Conservation (phyloP, 2,797 vertebrate species). For the Ispidina picta region DNA sequence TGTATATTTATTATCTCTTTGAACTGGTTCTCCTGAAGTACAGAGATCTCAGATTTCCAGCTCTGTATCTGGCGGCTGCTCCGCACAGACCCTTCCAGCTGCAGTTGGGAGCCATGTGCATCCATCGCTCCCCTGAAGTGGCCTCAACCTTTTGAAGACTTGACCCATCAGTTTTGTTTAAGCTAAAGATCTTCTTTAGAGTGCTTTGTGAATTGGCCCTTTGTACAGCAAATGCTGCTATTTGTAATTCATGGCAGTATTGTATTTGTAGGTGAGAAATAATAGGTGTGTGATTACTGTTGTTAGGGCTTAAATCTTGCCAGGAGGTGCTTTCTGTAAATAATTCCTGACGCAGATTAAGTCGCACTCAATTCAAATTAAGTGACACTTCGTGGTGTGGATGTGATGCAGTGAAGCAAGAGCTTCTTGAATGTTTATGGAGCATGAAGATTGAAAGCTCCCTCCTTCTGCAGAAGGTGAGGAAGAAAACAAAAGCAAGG, state of each 20-base stretch:
- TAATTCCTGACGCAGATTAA: background rate
- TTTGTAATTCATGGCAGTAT: background rate
- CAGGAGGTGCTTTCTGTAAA: fast-evolving
- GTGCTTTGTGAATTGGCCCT: background rate
- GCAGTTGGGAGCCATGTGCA: background rate
- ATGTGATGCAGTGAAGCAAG: background rate
- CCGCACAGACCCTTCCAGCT: background rate
- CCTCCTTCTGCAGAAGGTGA: background rate
- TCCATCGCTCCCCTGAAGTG: background rate
- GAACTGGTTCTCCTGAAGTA: background rate
- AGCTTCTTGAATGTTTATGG: background rate
- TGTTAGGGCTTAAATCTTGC: background rate
- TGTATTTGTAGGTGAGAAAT: background rate
- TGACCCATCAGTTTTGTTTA: background rate
- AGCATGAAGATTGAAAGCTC: background rate
- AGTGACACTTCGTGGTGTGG: background rate
- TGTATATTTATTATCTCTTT: background rate
- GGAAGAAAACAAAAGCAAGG: background rate
- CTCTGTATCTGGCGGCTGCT: fast-evolving
- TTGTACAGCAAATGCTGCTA: background rate
- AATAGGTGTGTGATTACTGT: fast-evolving
- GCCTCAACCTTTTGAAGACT: background rate
- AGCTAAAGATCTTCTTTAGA: background rate
- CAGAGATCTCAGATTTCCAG: background rate
- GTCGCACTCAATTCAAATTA: background rate